Base-by-base conservation (phyloP, 2,113 vertebrate genomes). In the Crypturellus undulatus region DNA sequence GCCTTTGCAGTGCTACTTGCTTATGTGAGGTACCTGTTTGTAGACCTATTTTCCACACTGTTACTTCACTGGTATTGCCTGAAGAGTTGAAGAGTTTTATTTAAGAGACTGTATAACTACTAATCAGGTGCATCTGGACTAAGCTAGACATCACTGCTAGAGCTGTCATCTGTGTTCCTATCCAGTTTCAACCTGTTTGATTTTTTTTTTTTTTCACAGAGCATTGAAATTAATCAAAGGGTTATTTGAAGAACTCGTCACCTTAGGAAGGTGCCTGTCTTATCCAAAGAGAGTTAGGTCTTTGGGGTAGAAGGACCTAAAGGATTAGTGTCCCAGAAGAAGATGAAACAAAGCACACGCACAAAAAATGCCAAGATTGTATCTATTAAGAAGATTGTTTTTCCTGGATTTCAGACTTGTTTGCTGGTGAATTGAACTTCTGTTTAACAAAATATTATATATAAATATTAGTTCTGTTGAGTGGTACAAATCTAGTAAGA, bases 191-290 rank as follows among this genome's bases (percentile, higher is more conserved):
- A 14, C 26, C 12, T 28, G 2, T 47, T 51, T 10, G n/a, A 10
- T 4, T 16, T 49, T 42, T 42, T 42, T 42, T 40, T 42, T 49
- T 49, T 38, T 64, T 47, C 30, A 21, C 12, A 30, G 25, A n/a
- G 36, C 0, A 0, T 28, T 36, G 58, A n/a, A 84, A 26, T 51
- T 28, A 22, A 38, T 11, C 15, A n/a, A 3, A 22, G 25, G 10
- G 3, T 47, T 12, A 0, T 34, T 34, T 59, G n/a, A 47, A 49
- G 10, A 19, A 5, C 69, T 79, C 0, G 0, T 36, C 20, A 6
- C 6, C 2, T 2, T 3, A 2, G 62, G 19, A 16, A 72, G 6
- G 8, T 25, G 34, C 4, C 17, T 17, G 3, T 71, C 34, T 56
- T 21, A 49, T 40, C 10, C 22, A 20, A 32, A 49, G n/a, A 25